A percentile compares a stretch with the other conserved stretches of the same genome.
Conservation (phyloP, 2,113 vertebrate genomes). For the Cryptomyrus ogoouensis region DNA sequence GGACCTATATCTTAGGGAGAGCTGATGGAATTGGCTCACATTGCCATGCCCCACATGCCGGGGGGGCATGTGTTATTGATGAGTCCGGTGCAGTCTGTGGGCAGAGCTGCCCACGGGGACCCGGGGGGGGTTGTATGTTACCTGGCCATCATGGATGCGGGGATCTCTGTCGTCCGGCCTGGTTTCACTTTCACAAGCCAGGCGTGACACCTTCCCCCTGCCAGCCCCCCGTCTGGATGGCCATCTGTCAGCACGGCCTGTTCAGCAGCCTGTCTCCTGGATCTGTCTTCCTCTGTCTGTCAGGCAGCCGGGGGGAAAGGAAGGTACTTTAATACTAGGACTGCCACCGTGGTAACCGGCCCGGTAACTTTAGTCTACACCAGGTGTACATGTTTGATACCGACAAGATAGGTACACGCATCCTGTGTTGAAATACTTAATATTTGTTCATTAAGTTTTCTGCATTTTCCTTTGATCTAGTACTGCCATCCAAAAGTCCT, state of each 20-base stretch:
- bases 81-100: neutral
- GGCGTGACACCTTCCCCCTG: neutral
- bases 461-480: neutral
- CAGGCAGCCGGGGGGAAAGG: too few relatives aligned
- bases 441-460: neutral
- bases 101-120: neutral
- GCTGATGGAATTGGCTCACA: neutral
- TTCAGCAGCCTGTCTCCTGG: neutral
- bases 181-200: constrained; percentile 40
- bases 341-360: neutral
- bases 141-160: constrained; percentile 23
- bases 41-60: neutral
- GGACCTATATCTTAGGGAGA: neutral
- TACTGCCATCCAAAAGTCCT: neutral
- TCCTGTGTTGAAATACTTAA: neutral
- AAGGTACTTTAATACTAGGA: neutral
- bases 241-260: constrained; percentile 16
- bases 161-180: constrained; percentile 28
- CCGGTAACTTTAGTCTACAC: neutral
- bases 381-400: neutral
- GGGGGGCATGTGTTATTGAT: constrained; percentile 1
- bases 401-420: neutral
- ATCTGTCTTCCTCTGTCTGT: neutral
- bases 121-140: constrained; percentile 16
- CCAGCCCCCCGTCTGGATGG: neutral